These are phyloP conservation scores for Drosophila tropicalis DNA, from an alignment of 1,140 invertebrate genomes.

Conservation along the genomic window DNA sequence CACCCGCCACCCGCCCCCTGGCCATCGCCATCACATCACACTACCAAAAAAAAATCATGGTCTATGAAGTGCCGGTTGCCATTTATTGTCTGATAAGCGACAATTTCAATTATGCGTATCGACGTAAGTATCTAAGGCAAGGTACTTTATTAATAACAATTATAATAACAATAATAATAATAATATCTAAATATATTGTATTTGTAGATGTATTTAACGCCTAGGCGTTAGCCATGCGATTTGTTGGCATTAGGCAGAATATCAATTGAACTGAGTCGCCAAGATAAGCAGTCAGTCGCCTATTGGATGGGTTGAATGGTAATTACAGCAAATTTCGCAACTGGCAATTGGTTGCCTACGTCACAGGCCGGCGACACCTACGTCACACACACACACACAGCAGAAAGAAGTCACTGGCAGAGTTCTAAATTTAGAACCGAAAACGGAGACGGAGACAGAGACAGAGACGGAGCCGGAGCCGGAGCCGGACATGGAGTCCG, in stretches of 20 bases:
- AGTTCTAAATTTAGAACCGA: conserved; percentile 39
- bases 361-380: conserved; percentile 61
- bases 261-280: conserved; percentile 16
- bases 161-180: conserved; percentile 25
- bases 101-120: conserved; percentile 45
- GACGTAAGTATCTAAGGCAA: conserved; percentile 18
- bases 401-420: conserved; percentile 27
- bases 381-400: conserved; percentile 43
- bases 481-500: neutral
- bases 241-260: conserved; percentile 44
- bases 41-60: too few species aligned
- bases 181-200: conserved; percentile 16
- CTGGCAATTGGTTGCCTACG: conserved; percentile 52
- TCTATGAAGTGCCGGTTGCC: too few species aligned
- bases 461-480: neutral
- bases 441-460: conserved; percentile 12
- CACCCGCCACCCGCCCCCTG: too few species aligned
- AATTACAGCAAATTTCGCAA: conserved; percentile 68
- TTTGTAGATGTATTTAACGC: conserved; percentile 17
- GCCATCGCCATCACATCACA: too few species aligned
- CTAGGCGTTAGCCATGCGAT: conserved; percentile 47
- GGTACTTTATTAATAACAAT: conserved; percentile 46
- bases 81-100: conserved; percentile 32
- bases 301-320: conserved; percentile 30
- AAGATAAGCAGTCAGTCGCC: neutral